Evolutionary conservation across 1,140 invertebrate species (phyloP), one percentile per base, ranked within the genome.

Genomic region (Zaprionus capensis): DNA sequence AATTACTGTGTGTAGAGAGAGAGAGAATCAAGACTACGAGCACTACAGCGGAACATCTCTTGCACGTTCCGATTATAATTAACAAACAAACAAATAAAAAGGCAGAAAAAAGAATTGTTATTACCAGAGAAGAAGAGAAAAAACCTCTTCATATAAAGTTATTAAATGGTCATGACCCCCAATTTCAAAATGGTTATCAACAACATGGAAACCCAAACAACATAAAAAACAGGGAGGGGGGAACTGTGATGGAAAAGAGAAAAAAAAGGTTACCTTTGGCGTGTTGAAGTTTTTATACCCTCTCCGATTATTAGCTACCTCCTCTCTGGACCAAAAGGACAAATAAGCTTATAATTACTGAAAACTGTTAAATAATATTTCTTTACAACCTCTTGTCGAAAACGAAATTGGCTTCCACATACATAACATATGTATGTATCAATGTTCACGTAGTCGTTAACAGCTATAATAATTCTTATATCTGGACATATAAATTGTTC

Each of bases 161-260:
- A 91, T 91, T 91, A 91, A 91, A 91, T 87, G 86, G 86, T 91
- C 86, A 91, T 91, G 86, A 91, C 86, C 86, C 86, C 86, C 86
- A 91, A 86, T 91, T 85, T 81, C 44, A 90, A 90, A 90, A 84
- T 84, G 80, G 87, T 91, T 91, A 91, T 91, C 86, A 91, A 82
- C 77, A 72, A 79, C 61, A 71, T 57, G 38, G 49, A 61, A 46
- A 57, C 24, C 36, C 24, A 73, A 71, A 55, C 31, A 71, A 65
- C 55, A 67, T 49, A 46, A 68, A 68, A 57, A 44, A 59, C 12
- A 22, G 4, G n/a, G 9, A 64, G 53, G 57, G 56, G 15, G 36
- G 63, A 44, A 61, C 62, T 46, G 66, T 55, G 53, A 9, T 26
- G n/a, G 55, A 51, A 17, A 24, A 36, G 38, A 44, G 55, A 68